Evolutionary conservation across 2,797 vertebrate species (phyloP), one percentile per base, ranked within the genome.

Genomic region (Xerus rutilus): DNA sequence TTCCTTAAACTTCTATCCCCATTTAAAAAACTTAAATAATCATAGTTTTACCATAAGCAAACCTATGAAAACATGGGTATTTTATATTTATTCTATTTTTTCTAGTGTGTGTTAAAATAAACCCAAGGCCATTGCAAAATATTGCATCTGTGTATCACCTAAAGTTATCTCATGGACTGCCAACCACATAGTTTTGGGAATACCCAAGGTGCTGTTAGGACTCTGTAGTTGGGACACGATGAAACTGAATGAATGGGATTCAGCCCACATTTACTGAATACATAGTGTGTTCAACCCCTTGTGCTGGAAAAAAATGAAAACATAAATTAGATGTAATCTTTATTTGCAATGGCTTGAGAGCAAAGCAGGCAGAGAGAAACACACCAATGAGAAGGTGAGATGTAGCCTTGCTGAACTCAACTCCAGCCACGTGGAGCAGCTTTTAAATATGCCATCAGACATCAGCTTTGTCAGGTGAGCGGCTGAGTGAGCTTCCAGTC

Each of bases 281-380:
- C 57, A 92, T 73, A 69, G 15, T 28, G 1, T 72, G 49, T 83
- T 43, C 64, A 83, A 91, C 45, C 52, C 35, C 20, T 39, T 39
- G 77, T 72, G 65, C 15, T 89, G 1, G 28, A 54, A 70, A 87
- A 87, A 93, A 76, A 52, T 59, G 57, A 92, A 82, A 59, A 52
- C 32, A 35, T 20, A 47, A 74, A 86, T 86, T 43, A 4, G 4
- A 57, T 35, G 65, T 12, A 20, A 18, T 49, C 52, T 76, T 77
- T 90, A 43, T 43, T 88, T 11, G 81, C 81, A 62, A 77, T 18
- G 23, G 15, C 64, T 96, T 94, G 85, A 52, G 52, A 78, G 25
- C 1, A 9, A 86, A 85, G 54, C 49, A 18, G 94, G 11, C 10
- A 15, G 86, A 54, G 72, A 67, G 47, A 35, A 43, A 57, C 7